phyloP scores from a whole-genome alignment of 2,888 invertebrate species.

The Tetragonisca angustula region DNA sequence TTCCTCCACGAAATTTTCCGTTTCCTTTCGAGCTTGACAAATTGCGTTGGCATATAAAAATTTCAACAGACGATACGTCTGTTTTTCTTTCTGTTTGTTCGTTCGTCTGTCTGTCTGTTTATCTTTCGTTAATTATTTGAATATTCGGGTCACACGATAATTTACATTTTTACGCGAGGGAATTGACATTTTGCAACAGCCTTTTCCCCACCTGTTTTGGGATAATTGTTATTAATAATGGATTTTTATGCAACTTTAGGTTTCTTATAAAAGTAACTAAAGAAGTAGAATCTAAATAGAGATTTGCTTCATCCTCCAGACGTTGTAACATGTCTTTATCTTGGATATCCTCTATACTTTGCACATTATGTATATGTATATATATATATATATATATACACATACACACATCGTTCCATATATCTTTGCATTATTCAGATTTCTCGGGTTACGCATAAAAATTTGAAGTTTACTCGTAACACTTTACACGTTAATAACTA shows the following conservation, averaged over 20 bases:
- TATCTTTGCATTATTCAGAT: not conserved
- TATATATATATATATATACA: not conserved
- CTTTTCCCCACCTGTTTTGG: not conserved
- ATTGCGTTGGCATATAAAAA: conserved; percentile 39
- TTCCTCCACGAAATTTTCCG: not conserved
- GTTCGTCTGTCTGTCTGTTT: not conserved
- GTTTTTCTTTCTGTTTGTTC: conserved; percentile 19
- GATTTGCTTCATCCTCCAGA: not conserved
- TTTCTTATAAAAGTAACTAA: not conserved
- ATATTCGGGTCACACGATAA: conserved; percentile 13
- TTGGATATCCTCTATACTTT: not conserved
- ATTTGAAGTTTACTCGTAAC: not conserved
- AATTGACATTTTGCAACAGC: conserved; percentile 58
- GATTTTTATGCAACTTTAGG: not conserved
- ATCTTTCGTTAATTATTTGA: conserved; percentile 13
- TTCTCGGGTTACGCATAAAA: not conserved
- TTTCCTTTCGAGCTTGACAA: not conserved
- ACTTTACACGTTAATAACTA: conserved; percentile 25
- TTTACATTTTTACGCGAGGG: conserved; percentile 18
- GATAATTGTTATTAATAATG: not conserved
- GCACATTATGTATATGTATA: not conserved
- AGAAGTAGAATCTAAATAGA: not conserved
- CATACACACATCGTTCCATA: not conserved
- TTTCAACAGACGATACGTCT: conserved; percentile 9
- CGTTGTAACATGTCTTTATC: not conserved